Conservation (phyloP, 2,797 vertebrate species). For the Onychomys torridus region DNA sequence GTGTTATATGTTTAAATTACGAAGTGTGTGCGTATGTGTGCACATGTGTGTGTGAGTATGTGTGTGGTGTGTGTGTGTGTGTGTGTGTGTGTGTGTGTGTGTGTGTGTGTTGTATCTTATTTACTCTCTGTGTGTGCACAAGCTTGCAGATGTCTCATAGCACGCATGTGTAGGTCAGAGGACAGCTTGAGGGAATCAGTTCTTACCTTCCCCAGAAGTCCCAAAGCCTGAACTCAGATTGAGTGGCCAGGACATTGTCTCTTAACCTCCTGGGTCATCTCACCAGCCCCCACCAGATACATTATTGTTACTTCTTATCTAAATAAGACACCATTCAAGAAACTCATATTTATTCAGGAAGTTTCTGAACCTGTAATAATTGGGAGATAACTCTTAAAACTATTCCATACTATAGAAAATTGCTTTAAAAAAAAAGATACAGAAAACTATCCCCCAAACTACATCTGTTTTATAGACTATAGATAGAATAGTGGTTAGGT, state of each 20-base stretch:
- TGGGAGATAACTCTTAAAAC: neutral
- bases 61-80: neutral
- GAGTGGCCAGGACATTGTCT: too few species aligned
- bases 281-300: neutral
- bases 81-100: neutral
- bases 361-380: neutral
- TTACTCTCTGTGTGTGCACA: neutral
- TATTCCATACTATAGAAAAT: conserved; percentile 4
- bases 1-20: neutral
- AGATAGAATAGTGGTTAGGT: neutral
- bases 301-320: neutral
- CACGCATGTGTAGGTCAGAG: neutral
- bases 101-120: neutral
- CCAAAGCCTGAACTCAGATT: neutral
- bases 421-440: neutral
- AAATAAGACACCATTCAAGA: neutral
- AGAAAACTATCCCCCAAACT: conserved; percentile 21
- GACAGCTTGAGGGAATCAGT: neutral
- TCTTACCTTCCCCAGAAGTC: neutral
- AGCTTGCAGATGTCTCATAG: neutral
- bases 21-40: neutral
- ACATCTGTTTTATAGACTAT: neutral
- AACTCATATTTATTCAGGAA: neutral
- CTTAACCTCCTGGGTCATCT: neutral
- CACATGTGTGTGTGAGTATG: neutral